phyloP scores from a whole-genome alignment of 2,888 invertebrate species.

The Sarcophaga subvicina region DNA sequence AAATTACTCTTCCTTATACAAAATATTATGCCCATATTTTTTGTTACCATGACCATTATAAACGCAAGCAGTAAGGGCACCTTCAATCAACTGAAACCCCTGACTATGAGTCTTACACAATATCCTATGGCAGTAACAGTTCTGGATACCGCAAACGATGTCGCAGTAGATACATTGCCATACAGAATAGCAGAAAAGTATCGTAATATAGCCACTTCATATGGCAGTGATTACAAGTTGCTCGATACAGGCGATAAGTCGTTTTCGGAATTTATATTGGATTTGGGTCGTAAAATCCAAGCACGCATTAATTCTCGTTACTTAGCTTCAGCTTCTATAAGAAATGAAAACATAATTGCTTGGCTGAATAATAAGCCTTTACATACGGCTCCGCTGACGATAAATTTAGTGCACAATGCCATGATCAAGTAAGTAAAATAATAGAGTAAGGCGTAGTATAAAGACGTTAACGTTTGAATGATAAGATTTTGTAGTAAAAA shows the following conservation, averaged over 20 bases:
- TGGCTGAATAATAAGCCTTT: constrained; percentile 92
- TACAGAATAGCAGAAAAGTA: constrained; percentile 72
- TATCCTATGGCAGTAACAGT: constrained; percentile 76
- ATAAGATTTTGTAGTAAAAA: too few species aligned
- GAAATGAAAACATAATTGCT: constrained; percentile 82
- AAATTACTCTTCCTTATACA: constrained; percentile 86
- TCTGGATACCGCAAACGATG: constrained; percentile 70
- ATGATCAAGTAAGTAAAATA: constrained; percentile 81
- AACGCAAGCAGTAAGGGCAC: constrained; percentile 82
- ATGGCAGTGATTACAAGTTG: constrained; percentile 70
- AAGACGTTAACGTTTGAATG: too few species aligned
- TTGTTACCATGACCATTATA: constrained; percentile 85
- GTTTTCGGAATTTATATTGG: constrained; percentile 74
- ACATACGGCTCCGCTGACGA: constrained; percentile 87
- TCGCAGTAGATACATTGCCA: constrained; percentile 23
- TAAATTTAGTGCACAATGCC: constrained; percentile 86
- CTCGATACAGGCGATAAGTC: constrained; percentile 55
- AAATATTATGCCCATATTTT: constrained; percentile 87
- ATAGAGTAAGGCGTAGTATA: too few species aligned
- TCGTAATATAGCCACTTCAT: constrained; percentile 70
- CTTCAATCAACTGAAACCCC: constrained; percentile 82
- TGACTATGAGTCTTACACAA: constrained; percentile 72
- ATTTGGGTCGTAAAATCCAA: constrained; percentile 77
- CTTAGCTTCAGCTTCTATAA: constrained; percentile 84
- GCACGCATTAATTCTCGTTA: constrained; percentile 82